These are phyloP conservation scores for Neolamprologus falcicula DNA, from an alignment of 2,113 vertebrate genomes.

Conservation along the genomic window DNA sequence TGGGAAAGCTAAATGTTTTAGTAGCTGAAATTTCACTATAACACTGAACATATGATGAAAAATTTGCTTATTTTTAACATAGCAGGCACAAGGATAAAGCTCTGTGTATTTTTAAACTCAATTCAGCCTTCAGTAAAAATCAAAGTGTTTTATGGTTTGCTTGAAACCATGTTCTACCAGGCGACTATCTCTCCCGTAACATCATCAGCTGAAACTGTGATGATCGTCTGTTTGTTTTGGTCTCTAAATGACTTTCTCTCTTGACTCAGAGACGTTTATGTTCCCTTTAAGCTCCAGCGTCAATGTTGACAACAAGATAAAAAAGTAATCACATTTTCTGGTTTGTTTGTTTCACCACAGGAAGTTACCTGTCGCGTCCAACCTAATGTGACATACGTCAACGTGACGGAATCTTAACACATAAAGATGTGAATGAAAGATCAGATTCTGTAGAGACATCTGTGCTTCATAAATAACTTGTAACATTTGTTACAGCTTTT, in stretches of 20 bases:
- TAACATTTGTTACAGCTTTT: not conserved
- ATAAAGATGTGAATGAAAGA: not conserved
- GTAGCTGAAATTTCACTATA: not conserved
- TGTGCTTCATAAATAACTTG: not conserved
- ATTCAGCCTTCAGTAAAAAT: not conserved
- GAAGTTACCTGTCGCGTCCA: not conserved
- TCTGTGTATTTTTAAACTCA: not conserved
- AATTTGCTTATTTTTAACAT: not conserved
- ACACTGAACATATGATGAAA: not conserved
- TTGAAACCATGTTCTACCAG: not conserved
- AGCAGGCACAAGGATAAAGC: not conserved
- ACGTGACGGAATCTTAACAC: not conserved
- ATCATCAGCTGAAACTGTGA: conserved; percentile 9
- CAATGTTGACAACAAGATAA: conserved; percentile 39
- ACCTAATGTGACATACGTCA: not conserved
- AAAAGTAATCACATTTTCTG: not conserved
- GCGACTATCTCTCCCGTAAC: not conserved
- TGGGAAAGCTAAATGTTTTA: not conserved
- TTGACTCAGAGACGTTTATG: conserved; percentile 17
- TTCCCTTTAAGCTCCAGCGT: conserved; percentile 1
- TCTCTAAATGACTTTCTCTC: conserved; percentile 15
- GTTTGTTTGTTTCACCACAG: conserved; percentile 13
- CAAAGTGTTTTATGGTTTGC: not conserved
- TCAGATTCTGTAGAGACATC: not conserved
- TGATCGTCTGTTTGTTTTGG: conserved; percentile 30